These are phyloP conservation scores for Temnothorax longispinosus DNA, from an alignment of 1,140 invertebrate species.

Conservation along the genomic window DNA sequence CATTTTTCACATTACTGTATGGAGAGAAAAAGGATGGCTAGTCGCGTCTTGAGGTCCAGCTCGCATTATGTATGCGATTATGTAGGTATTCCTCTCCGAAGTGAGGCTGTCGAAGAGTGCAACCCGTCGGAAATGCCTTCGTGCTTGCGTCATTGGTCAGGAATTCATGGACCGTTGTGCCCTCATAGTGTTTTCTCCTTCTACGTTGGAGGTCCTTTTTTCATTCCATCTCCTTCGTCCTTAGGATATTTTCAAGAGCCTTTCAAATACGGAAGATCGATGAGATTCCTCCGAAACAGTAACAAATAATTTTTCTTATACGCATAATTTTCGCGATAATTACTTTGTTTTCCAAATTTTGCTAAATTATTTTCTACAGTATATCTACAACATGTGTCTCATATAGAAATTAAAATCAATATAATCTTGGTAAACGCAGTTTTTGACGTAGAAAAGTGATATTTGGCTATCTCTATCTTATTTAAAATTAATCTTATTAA, in stretches of 20 bases:
- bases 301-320: neutral
- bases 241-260: slow-evolving; percentile 29
- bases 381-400: neutral
- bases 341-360: neutral
- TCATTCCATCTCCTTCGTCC: slow-evolving; percentile 21
- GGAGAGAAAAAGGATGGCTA: neutral
- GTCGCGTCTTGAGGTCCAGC: slow-evolving; percentile 1
- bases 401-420: neutral
- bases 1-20: neutral
- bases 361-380: neutral
- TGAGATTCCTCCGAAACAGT: slow-evolving; percentile 11
- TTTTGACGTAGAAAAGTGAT: neutral
- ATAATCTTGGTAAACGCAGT: neutral
- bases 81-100: slow-evolving; percentile 68
- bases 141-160: slow-evolving; percentile 81
- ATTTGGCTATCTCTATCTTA: neutral
- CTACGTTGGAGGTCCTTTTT: slow-evolving; percentile 54
- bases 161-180: slow-evolving; percentile 80
- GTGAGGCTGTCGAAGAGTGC: slow-evolving; percentile 75
- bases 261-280: neutral
- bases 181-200: slow-evolving; percentile 68
- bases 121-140: slow-evolving; percentile 84
- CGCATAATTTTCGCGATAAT: neutral
- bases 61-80: slow-evolving; percentile 70
- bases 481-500: neutral